Evolutionary conservation across 2,797 vertebrate species (phyloP), one percentile per base, ranked within the genome.

Genomic region (Hypotaenidia okinawae): DNA sequence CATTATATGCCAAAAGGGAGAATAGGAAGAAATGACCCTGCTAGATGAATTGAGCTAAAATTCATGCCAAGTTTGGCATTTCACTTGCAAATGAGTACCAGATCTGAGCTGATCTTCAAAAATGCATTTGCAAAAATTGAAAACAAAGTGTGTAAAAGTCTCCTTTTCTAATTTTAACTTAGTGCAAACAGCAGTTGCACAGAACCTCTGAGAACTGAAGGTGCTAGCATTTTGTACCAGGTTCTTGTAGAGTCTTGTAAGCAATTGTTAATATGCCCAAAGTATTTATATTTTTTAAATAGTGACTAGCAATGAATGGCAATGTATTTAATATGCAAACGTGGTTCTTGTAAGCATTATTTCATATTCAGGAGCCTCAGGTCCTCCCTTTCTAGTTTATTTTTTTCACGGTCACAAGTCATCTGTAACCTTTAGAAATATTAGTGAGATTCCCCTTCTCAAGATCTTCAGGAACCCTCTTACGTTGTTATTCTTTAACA

Each of bases 21-120:
- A 94, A 91, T 73, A 63, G 82, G 39, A 93, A 95, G 55, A 94
- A 92, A 57, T 80, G 55, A 93, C 91, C 55, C 79, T 54, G 43
- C 17, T 24, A 86, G 59, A 90, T 52, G 43, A 95, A 91, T 73
- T 13, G 27, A 91, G 76, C 66, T 88, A 59, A 69, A 95, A 68
- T 86, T 75, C 28, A 14, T 81, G 83, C 74, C 80, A 82, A 63
- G n/a, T 77, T 85, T 45, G 37, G 75, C 39, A 77, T 97, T 96
- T 96, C 68, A 70, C 45, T 95, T 95, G 87, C 64, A 93, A 94
- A 85, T 95, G 83, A 95, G 74, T 86, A 79, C 85, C 85, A 91
- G 61, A 87, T 88, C 76, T 59, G 58, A 95, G 59, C 84, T 84
- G 87, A 52, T 90, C 62, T 87, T 93, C 74, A 84, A 68, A 93